Conservation (phyloP, 1,140 invertebrate species). For the Drosophila mayri region DNA sequence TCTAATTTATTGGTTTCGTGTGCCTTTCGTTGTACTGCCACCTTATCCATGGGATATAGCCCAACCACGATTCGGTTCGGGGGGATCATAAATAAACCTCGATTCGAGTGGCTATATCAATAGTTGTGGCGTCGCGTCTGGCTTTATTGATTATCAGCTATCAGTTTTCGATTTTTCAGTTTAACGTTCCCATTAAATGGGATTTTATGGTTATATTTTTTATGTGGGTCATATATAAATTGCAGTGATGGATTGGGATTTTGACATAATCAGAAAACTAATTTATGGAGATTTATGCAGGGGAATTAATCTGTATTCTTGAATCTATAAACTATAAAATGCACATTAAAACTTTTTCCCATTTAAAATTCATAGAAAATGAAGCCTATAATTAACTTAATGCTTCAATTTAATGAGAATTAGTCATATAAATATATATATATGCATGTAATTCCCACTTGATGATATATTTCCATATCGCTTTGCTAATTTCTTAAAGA, state of each 20-base stretch:
- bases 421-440: neutral
- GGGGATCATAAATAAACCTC: constrained; percentile 61
- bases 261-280: constrained; percentile 29
- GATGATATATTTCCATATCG: neutral
- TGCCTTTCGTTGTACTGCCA: constrained; percentile 35
- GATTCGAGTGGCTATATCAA: constrained; percentile 39
- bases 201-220: constrained; percentile 25
- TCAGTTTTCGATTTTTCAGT: constrained; percentile 33
- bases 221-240: constrained; percentile 40
- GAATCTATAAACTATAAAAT: too few species aligned
- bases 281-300: constrained; percentile 22
- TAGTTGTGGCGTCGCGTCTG: constrained; percentile 39
- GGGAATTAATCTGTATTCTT: neutral
- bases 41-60: constrained; percentile 30
- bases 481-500: constrained; percentile 22
- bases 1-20: constrained; percentile 73
- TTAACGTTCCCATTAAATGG: constrained; percentile 1
- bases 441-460: constrained; percentile 5
- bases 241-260: constrained; percentile 43
- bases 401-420: neutral
- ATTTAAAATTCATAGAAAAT: neutral
- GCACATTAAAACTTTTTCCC: too few species aligned
- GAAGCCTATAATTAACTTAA: neutral
- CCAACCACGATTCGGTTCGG: neutral
- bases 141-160: constrained; percentile 32